Evolutionary conservation across 2,113 vertebrate genomes (phyloP).

Genomic region (Benitochromis conjunctus): DNA sequence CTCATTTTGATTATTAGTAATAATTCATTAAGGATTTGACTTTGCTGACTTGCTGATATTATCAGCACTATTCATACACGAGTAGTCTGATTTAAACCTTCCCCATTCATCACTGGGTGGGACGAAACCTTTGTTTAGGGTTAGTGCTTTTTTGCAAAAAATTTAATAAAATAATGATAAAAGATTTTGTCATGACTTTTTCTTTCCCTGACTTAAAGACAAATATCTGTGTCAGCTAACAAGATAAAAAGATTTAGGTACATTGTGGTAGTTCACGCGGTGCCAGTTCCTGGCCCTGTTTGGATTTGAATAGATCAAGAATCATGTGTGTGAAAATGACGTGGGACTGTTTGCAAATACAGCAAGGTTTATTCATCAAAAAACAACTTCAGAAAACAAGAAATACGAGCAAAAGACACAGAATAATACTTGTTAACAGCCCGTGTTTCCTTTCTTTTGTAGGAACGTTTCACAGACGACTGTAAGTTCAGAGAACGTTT

Average conservation of each 20-base stretch:
- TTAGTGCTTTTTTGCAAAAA: background rate
- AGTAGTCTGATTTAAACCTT: background rate
- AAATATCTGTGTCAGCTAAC: accelerated
- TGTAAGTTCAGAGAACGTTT: conserved; percentile 95
- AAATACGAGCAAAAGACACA: accelerated
- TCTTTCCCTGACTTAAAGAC: too few relatives aligned
- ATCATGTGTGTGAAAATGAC: accelerated
- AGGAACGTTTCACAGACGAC: conserved; percentile 82
- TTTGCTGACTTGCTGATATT: background rate
- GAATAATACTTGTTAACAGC: background rate
- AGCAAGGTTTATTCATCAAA: background rate
- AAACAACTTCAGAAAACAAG: background rate
- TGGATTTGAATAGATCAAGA: background rate
- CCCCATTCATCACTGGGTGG: background rate
- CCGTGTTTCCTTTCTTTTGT: background rate
- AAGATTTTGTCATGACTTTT: background rate
- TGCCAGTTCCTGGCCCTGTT: background rate
- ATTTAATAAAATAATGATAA: accelerated
- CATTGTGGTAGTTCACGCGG: background rate
- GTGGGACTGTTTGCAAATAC: background rate
- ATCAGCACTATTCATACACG: background rate
- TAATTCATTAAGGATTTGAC: background rate
- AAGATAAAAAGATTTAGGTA: accelerated
- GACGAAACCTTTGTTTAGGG: background rate
- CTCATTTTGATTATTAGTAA: background rate